Evolutionary conservation across 1,140 invertebrate species (phyloP).

Genomic region (Tribolium castaneum): DNA sequence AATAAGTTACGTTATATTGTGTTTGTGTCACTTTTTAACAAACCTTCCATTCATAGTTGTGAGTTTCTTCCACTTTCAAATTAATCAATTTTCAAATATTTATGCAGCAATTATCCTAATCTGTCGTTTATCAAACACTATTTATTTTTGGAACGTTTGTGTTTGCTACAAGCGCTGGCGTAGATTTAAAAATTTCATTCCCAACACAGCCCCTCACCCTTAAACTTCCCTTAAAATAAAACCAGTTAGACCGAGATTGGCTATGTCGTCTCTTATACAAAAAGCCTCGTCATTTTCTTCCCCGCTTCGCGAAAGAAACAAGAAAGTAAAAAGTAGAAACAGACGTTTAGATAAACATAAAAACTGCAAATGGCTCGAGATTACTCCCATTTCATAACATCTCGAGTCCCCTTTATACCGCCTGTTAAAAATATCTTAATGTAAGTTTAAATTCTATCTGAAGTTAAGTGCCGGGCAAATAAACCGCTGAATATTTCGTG

Average conservation of each 20-base stretch:
- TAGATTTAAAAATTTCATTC: too few species aligned
- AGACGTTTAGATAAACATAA: constrained; percentile 44
- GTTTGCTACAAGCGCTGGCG: too few species aligned
- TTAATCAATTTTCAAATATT: too few species aligned
- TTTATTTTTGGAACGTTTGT: too few species aligned
- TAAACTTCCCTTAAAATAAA: not conserved
- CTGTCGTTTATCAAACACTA: too few species aligned
- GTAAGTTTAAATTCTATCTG: constrained; percentile 63
- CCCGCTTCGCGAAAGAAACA: constrained; percentile 6
- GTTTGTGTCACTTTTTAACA: too few species aligned
- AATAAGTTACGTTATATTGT: too few species aligned
- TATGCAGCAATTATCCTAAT: too few species aligned
- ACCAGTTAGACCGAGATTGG: not conserved
- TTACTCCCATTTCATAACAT: constrained; percentile 58
- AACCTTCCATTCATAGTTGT: too few species aligned
- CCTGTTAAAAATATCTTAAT: constrained; percentile 62
- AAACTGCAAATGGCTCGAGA: constrained; percentile 48
- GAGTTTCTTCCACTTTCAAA: too few species aligned
- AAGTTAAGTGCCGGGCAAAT: constrained; percentile 62
- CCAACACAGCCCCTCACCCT: not conserved
- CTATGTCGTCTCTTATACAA: not conserved
- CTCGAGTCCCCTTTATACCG: constrained; percentile 50
- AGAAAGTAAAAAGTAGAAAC: constrained; percentile 41
- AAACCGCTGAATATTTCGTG: constrained; percentile 40
- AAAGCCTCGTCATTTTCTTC: not conserved